Percentiles rank a stretch among this genome's conserved stretches.
Conservation (phyloP, 2,113 vertebrate genomes). For the Pachyramphus minor region DNA sequence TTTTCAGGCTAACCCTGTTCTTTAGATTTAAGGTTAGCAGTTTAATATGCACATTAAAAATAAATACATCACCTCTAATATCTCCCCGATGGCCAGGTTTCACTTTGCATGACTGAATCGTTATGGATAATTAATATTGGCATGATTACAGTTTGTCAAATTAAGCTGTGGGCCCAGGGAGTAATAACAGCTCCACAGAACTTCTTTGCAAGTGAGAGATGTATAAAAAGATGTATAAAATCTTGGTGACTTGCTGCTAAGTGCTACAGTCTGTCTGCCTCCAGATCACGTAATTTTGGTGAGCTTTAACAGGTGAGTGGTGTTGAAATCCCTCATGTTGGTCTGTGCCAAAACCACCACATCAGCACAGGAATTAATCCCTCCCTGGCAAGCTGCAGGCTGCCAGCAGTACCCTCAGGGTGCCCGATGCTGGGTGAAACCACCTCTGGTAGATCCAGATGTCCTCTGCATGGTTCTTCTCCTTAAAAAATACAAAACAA, state of each 20-base stretch:
- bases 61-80: constrained; percentile 21
- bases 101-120: background rate
- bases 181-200: background rate
- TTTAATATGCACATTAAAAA: constrained; percentile 46
- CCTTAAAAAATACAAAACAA: background rate
- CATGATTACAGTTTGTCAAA: constrained; percentile 1
- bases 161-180: background rate
- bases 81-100: background rate
- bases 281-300: background rate
- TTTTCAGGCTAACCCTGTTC: constrained; percentile 38
- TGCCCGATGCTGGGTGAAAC: background rate
- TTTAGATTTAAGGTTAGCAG: background rate
- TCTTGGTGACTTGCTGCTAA: background rate
- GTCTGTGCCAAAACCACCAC: background rate
- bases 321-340: background rate
- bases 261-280: background rate
- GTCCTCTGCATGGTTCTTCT: background rate
- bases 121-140: constrained; percentile 35
- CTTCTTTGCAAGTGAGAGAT: background rate
- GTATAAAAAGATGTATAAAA: background rate
- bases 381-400: background rate
- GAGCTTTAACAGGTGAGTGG: background rate
- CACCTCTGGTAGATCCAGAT: background rate
- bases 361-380: background rate
- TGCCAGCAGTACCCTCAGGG: background rate